Conservation (phyloP, 1,140 invertebrate genomes). For the Papilio dardanus region DNA sequence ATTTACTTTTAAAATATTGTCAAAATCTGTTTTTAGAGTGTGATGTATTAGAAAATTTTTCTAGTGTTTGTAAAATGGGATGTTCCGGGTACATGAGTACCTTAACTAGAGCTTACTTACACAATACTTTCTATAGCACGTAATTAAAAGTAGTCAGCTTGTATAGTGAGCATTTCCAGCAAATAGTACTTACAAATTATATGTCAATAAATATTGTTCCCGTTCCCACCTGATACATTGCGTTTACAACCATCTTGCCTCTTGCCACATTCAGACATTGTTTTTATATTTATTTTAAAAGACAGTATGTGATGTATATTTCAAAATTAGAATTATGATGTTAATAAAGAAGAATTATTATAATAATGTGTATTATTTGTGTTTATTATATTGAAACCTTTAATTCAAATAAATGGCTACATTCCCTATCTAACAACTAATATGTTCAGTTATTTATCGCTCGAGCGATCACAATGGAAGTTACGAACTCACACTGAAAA, state of each 20-base stretch:
- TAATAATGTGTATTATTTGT: constrained; percentile 20
- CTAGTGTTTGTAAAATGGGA: constrained; percentile 19
- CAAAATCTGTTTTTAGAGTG: constrained; percentile 24
- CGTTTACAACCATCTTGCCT: constrained; percentile 20
- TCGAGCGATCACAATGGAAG: too few relatives aligned
- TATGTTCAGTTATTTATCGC: too few relatives aligned
- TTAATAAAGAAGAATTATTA: constrained; percentile 36
- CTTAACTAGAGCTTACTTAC: constrained; percentile 35
- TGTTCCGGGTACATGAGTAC: constrained; percentile 22
- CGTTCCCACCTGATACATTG: constrained; percentile 30
- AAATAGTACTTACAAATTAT: constrained; percentile 29
- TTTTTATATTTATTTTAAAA: constrained; percentile 34
- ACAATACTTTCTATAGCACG: constrained; percentile 33
- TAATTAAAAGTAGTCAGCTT: constrained; percentile 35
- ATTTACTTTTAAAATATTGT: constrained; percentile 34
- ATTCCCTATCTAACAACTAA: neutral
- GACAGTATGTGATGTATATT: constrained; percentile 38
- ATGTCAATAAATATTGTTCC: constrained; percentile 21
- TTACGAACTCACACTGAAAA: too few relatives aligned
- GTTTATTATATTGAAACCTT: neutral
- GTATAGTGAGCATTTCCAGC: constrained; percentile 19
- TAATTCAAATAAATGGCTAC: neutral
- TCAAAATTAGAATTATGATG: constrained; percentile 38
- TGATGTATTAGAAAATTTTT: constrained; percentile 28
- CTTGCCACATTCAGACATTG: constrained; percentile 35